Evolutionary conservation across 2,113 vertebrate species (phyloP), one percentile per base, ranked within the genome.

Genomic region (Mustela lutreola): DNA sequence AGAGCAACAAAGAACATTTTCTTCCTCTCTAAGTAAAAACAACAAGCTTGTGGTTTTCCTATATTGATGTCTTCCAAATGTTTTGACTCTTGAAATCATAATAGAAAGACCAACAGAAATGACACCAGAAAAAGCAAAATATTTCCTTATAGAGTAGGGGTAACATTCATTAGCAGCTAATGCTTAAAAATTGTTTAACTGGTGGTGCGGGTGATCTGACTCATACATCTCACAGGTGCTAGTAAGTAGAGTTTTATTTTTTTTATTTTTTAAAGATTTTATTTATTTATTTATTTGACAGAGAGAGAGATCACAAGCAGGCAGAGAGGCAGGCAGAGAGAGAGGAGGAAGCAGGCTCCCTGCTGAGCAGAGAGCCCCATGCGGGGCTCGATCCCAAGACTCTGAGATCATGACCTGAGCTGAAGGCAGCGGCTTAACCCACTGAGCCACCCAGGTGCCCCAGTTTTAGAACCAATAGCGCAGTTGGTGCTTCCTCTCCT

Each of bases 21-120:
- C 82, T 81, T 89, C 42, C 31, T n/a, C 18, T 31, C 4, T 31
- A 56, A 85, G 11, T 28, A 62, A 60, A 86, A 58, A 76, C 2
- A 70, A 31, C 9, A 14, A 3, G 50, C 21, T 16, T 86, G 21
- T 63, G 62, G 48, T 87, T 89, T 96, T 80, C 33, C 33, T 60
- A 21, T 42, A 90, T 8, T 31, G 81, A 73, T 86, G 16, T 82
- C 11, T 65, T 70, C 11, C 80, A 5, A 31, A 33, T 14, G 2
- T 62, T 79, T 24, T 48, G 53, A 87, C 48, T 80, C 50, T 75
- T 81, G 63, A 92, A 82, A 96, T 63, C 62, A 83, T 15, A 93
- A 45, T 0, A 95, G n/a, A 56, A 28, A 62, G 18, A 76, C 26
- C 36, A 53, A 87, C 8, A 95, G 76, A 93, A 89, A 81, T 22